A percentile compares a stretch with the other conserved stretches of the same genome.
These are phyloP conservation scores for Antigone vipio DNA, from an alignment of 2,113 vertebrate genomes.

Conservation along the genomic window DNA sequence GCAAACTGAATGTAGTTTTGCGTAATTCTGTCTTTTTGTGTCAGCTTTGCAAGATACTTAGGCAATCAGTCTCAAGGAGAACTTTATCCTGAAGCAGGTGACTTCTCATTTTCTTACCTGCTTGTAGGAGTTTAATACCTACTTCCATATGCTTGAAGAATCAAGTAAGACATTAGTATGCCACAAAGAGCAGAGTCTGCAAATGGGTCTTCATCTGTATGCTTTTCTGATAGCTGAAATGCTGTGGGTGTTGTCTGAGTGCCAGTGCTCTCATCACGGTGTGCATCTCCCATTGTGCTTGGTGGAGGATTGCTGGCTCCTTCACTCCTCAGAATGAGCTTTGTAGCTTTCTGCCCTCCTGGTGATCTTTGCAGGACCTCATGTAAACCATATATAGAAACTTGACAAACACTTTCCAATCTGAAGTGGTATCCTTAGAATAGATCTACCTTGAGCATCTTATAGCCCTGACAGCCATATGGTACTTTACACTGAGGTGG, in stretches of 20 bases:
- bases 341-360: neutral
- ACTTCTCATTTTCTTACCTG: neutral
- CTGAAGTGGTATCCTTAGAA: neutral
- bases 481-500: neutral
- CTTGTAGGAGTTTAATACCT: neutral
- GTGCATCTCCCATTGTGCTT: neutral
- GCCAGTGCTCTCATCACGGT: neutral
- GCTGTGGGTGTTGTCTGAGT: neutral
- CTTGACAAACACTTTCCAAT: neutral
- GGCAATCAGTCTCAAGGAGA: neutral
- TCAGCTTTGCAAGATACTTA: neutral
- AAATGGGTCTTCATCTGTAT: neutral
- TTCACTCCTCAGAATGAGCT: neutral
- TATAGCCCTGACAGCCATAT: neutral
- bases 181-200: neutral
- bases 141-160: neutral
- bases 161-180: neutral
- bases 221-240: neutral
- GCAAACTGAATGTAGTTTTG: neutral
- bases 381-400: neutral
- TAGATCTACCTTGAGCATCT: neutral
- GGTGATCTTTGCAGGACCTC: neutral
- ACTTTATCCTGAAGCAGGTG: neutral
- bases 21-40: neutral
- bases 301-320: neutral